Base-by-base conservation (phyloP, 2,888 invertebrate genomes). In the Xiphydria camelus region DNA sequence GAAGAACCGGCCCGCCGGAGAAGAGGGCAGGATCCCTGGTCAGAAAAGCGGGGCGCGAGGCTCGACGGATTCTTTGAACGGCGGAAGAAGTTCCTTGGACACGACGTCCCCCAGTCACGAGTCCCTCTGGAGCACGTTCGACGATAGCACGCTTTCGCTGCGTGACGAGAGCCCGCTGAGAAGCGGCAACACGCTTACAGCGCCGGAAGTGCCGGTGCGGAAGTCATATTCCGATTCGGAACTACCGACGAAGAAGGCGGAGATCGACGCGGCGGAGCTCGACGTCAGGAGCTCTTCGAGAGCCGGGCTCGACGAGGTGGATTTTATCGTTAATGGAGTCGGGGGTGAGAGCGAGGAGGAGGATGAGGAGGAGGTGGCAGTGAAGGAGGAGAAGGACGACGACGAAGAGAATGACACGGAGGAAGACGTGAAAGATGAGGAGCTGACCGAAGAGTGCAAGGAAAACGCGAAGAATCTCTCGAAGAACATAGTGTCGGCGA, bases 71-170 rank as follows among this genome's bases (percentile, higher is more conserved):
- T 67, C 64, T 0, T 32, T 61, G 12, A 61, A 64, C 31, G 67
- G 62, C 1, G n/a, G n/a, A n/a, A 62, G 52, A 21, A 68, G 63
- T 23, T 71, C 71, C 1, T 37, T 61, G 7, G 71, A 71, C 6
- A 70, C 68, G 3, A 68, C 70, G 3, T 72, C 71, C 5, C 60
- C 57, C 5, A 71, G 70, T 41, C 66, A 70, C 36, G 72, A 73
- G 20, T 71, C 70, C 0, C 49, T 72, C 1, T 72, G 71, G 71
- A 71, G 68, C 37, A 69, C 70, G 5, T 70, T 70, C 36, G 72
- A 73, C 40, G 69, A 72, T 5, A 72, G 60, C 22, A 73, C 72
- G 0, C 15, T 69, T n/a, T 73, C 72, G 0, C 35, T 66, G 3
- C 59, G 64, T 29, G 68, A 70, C 7, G 70, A 72, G 5, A 58